Conservation (phyloP, 2,888 invertebrate species). For the Drosophila macrospina region DNA sequence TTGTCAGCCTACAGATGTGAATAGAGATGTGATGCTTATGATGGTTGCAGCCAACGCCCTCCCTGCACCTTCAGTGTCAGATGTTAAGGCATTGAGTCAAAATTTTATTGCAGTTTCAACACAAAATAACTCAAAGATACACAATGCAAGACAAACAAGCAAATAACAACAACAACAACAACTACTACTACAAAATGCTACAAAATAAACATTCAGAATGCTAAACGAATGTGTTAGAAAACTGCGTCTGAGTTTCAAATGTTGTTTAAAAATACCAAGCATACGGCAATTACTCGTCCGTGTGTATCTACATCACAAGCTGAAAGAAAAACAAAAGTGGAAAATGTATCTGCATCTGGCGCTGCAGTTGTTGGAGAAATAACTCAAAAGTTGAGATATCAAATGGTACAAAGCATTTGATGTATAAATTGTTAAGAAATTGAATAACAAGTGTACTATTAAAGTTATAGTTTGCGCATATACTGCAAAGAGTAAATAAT, state of each 20-base stretch:
- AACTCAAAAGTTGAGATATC: conserved; percentile 1
- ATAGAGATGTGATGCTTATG: conserved; percentile 2
- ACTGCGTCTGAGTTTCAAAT: conserved; percentile 7
- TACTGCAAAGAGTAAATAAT: too few relatives aligned
- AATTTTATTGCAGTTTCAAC: conserved; percentile 50
- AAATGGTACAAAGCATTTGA: neutral
- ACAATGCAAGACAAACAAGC: conserved; percentile 55
- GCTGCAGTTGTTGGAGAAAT: conserved; percentile 16
- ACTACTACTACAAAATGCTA: conserved; percentile 38
- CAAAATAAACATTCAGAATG: conserved; percentile 46
- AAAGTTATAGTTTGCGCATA: too few relatives aligned
- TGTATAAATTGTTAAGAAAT: neutral
- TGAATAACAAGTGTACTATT: neutral
- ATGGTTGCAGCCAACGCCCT: conserved; percentile 50
- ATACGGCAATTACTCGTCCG: conserved; percentile 1
- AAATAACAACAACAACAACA: conserved; percentile 16
- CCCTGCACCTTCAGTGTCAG: conserved; percentile 59
- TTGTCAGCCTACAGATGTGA: conserved; percentile 43
- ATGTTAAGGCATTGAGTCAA: conserved; percentile 61
- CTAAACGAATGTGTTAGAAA: conserved; percentile 23
- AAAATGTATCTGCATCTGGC: conserved; percentile 48
- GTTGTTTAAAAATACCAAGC: conserved; percentile 20
- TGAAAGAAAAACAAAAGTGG: conserved; percentile 36
- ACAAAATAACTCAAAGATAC: conserved; percentile 42
- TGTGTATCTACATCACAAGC: conserved; percentile 14